Evolutionary conservation across 2,888 invertebrate genomes (phyloP), one percentile per base, ranked within the genome.

Genomic region (Ptychoptera contaminata): DNA sequence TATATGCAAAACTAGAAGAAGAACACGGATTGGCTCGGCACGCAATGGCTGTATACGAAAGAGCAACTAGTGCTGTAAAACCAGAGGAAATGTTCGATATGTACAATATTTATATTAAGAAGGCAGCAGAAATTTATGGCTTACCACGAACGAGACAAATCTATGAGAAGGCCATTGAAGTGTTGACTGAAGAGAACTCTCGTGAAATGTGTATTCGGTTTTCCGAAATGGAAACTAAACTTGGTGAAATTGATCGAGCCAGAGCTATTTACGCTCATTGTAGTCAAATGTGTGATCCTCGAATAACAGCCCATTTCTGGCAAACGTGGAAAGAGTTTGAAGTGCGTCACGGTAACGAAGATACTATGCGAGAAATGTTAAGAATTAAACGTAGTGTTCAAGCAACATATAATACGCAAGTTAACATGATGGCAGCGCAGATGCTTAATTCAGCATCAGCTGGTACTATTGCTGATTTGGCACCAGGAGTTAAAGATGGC

Each of bases 251-350:
- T 46, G 97, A 98, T 63, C 74, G 98, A 51, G 97, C 97, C 0
- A 70, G 98, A 51, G 94, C 94, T 2, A 86, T 99, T 56, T 99
- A 97, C 62, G 86, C 88, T 0, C 96, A 99, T 64, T 96, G 96
- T 59, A 93, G 96, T 55, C 97, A 99, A 72, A 91, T 97, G 66
- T 97, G 96, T 66, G 98, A 99, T 72, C 98, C 98, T 2, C 77
- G 98, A 60, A 93, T 94, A 8, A 90, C 92, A 5, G 77, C 79
- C 1, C 83, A 87, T 46, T 99, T 98, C 65, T 98, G 98, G 97
- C 87, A 91, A 59, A 87, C 88, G 1, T 99, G 98, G 98, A 94
- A 96, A 63, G 94, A 97, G 58, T 99, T 99, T 69, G 98, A 99
- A 70, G 90, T 97, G 14, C 78, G 90, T 40, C 97, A 98, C 67